Conservation (phyloP, 2,888 invertebrate species). For the Napeogenes sylphis region DNA sequence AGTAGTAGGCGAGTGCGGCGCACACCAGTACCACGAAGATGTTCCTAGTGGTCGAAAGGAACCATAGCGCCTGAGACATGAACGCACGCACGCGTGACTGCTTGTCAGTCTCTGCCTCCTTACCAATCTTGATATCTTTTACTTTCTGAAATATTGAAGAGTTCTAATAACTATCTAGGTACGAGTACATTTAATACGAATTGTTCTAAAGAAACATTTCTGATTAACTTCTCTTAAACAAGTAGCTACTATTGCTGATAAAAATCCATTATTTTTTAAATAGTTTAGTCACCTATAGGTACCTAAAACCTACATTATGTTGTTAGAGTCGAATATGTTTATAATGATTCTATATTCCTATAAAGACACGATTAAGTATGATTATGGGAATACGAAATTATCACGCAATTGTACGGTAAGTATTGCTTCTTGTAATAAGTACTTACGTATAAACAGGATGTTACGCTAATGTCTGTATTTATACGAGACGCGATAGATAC, state of each 20-base stretch:
- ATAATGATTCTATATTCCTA: no score
- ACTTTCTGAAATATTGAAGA: conserved; percentile 78
- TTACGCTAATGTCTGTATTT: background rate
- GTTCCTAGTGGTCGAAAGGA: conserved; percentile 85
- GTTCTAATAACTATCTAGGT: background rate
- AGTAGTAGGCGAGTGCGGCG: conserved; percentile 81
- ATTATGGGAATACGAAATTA: background rate
- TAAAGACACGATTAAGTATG: no score
- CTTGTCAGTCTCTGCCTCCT: conserved; percentile 25
- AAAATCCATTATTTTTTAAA: no score
- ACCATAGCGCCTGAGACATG: conserved; percentile 80
- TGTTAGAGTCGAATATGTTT: no score
- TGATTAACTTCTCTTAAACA: no score
- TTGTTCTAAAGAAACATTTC: no score
- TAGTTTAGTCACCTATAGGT: no score
- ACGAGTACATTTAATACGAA: no score
- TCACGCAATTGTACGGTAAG: background rate
- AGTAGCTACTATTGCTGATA: no score
- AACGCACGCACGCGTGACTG: conserved; percentile 50
- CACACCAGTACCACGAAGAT: conserved; percentile 85
- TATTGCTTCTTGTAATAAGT: background rate
- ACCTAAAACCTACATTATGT: no score
- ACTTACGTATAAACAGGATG: background rate
- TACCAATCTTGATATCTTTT: conserved; percentile 78
- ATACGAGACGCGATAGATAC: background rate